phyloP scores from a whole-genome alignment of 2,888 invertebrate genomes.

The Arge pagana region DNA sequence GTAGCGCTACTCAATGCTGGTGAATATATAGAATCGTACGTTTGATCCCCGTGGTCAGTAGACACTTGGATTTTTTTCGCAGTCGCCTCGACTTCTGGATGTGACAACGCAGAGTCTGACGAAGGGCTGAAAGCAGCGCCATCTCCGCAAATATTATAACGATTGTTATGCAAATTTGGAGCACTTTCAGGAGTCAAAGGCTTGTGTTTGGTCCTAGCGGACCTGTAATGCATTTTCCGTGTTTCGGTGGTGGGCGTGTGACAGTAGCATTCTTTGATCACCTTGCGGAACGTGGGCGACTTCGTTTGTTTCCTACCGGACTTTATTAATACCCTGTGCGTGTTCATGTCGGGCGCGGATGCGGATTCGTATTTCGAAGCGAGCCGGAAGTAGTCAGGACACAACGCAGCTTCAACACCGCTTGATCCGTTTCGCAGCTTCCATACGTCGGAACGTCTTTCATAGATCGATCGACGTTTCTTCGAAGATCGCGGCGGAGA shows the following conservation, averaged over 20 bases:
- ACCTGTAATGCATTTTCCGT: slow-evolving; percentile 25
- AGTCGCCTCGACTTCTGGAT: not conserved
- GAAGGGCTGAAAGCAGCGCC: not conserved
- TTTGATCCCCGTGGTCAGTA: no score
- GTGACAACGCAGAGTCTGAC: not conserved
- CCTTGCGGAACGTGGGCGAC: slow-evolving; percentile 31
- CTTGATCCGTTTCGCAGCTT: slow-evolving; percentile 37
- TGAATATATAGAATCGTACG: slow-evolving; percentile 6
- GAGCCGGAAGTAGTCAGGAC: slow-evolving; percentile 28
- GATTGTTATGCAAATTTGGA: not conserved
- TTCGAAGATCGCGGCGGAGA: not conserved
- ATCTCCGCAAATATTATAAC: not conserved
- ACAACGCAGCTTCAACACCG: slow-evolving; percentile 29
- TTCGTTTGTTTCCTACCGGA: slow-evolving; percentile 36
- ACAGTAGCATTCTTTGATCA: slow-evolving; percentile 48
- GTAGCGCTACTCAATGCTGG: slow-evolving; percentile 40
- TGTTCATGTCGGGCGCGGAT: slow-evolving; percentile 25
- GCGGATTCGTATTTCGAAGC: slow-evolving; percentile 14
- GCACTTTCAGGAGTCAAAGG: slow-evolving; percentile 16
- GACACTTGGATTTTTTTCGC: no score
- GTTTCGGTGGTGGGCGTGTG: slow-evolving; percentile 25
- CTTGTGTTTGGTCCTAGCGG: slow-evolving; percentile 26
- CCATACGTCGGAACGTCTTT: slow-evolving; percentile 28
- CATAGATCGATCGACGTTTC: not conserved
- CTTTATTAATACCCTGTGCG: slow-evolving; percentile 31